These are phyloP conservation scores for Neoniphon sammara DNA, from an alignment of 2,797 vertebrate genomes.

Conservation along the genomic window DNA sequence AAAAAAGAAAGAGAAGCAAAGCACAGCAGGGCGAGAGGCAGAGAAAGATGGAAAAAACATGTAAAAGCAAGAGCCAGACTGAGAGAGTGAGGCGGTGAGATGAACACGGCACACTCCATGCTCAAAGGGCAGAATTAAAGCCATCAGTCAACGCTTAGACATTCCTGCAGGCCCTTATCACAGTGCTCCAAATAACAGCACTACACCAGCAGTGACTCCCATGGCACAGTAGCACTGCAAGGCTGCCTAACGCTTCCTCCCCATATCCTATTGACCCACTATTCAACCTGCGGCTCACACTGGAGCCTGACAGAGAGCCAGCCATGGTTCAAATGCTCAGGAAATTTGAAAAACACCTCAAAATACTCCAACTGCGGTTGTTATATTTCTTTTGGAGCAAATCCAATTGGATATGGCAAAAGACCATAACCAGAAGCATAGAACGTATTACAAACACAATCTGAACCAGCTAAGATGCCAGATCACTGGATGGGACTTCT, in stretches of 20 bases:
- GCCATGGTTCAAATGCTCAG: conserved; percentile 4
- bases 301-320: conserved; percentile 7
- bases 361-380: conserved; percentile 5
- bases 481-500: conserved; percentile 19
- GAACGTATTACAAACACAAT: conserved; percentile 18
- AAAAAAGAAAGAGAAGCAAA: not conserved
- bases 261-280: conserved; percentile 69
- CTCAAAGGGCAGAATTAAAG: conserved; percentile 69
- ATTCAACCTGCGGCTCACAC: conserved; percentile 42
- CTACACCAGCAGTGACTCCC: conserved; percentile 44
- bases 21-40: not conserved
- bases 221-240: conserved; percentile 38
- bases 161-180: conserved; percentile 76
- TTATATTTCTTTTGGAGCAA: not conserved
- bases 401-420: conserved; percentile 24
- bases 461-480: conserved; percentile 27
- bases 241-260: conserved; percentile 28
- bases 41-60: not conserved
- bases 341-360: not conserved
- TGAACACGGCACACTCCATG: conserved; percentile 38
- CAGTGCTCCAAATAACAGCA: conserved; percentile 68
- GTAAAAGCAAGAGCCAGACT: not conserved
- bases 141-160: conserved; percentile 68
- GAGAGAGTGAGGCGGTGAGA: conserved; percentile 31
- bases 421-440: conserved; percentile 16